Evolutionary conservation across 2,888 invertebrate genomes (phyloP), one percentile per base, ranked within the genome.

Genomic region (Byasa hedistus): DNA sequence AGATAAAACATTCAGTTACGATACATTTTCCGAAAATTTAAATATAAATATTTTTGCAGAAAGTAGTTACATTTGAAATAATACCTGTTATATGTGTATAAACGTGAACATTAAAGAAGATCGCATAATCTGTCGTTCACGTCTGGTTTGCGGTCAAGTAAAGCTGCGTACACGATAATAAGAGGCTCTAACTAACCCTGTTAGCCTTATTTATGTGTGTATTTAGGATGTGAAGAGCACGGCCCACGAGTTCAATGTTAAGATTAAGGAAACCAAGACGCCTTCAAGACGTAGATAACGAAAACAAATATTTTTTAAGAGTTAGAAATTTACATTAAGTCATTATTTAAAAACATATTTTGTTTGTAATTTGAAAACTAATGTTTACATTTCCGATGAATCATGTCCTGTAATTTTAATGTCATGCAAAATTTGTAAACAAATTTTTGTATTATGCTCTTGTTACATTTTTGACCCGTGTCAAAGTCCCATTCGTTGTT

Each of bases 401-500:
- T 44, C 4, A 15, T 10, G 32, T 7, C 19, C 44, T 10, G 52
- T 10, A 52, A 21, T 52, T 52, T 52, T 21, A 21, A 5, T 21
- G n/a, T n/a, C 52, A 21, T 52, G 17, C 19, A 52, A 52, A 21
- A 8, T 52, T 52, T 21, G 21, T 21, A 52, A 52, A 36, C 32
- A 36, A 39, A 24, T 62, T 57, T 61, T 61, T 57, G 27, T 27
- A 58, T 66, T n/a, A 52, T 4, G 32, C 3, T 44, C n/a, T 48
- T n/a, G 62, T 36, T 57, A 62, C 63, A 69, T 70, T 66, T 69
- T 66, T 66, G 72, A 72, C 75, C 75, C 72, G 70, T 73, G 73
- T 73, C 76, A 77, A 75, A 76, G 76, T 78, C 24, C 23, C 48
- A 75, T 78, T 77, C 78, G 76, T 82, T 77, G 75, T 71, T 73